A percentile compares a stretch with the other conserved stretches of the same genome.
Evolutionary conservation across 37 sponge, comb jelly and placozoan species (phyloP).

Genomic region (Spongia lamella): DNA sequence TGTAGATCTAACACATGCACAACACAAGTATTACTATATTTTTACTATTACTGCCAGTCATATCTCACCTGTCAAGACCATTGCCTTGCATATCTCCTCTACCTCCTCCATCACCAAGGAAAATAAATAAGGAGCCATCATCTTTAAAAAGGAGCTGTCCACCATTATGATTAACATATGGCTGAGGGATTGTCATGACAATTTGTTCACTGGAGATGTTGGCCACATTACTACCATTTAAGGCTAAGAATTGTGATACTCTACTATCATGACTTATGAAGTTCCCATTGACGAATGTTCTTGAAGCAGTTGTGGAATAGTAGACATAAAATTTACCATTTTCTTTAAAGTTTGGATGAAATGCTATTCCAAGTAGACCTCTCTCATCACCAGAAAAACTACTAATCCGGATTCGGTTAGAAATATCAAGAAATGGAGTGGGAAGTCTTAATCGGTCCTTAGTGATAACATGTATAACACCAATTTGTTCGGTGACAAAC

Average conservation of each 20-base stretch:
- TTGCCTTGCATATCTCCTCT: constrained; percentile 59
- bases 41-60: no score
- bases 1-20: no score
- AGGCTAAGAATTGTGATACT: constrained; percentile 51
- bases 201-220: constrained; percentile 46
- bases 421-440: constrained; percentile 67
- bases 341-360: constrained; percentile 53
- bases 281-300: no score
- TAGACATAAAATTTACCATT: constrained; percentile 73
- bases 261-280: constrained; percentile 42
- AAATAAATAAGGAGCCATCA: constrained; percentile 43
- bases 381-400: constrained; percentile 66
- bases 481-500: constrained; percentile 79
- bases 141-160: constrained; percentile 72
- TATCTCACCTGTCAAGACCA: no score
- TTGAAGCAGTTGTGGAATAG: constrained; percentile 21
- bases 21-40: no score
- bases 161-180: constrained; percentile 76
- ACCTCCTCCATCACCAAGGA: constrained; percentile 77
- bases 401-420: constrained; percentile 13
- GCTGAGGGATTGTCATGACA: constrained; percentile 54
- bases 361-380: constrained; percentile 78
- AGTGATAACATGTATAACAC: constrained; percentile 42
- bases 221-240: constrained; percentile 15
- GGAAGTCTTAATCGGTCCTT: constrained; percentile 27